phyloP scores from a whole-genome alignment of 2,888 invertebrate genomes.

The Iphiclides podalirius region DNA sequence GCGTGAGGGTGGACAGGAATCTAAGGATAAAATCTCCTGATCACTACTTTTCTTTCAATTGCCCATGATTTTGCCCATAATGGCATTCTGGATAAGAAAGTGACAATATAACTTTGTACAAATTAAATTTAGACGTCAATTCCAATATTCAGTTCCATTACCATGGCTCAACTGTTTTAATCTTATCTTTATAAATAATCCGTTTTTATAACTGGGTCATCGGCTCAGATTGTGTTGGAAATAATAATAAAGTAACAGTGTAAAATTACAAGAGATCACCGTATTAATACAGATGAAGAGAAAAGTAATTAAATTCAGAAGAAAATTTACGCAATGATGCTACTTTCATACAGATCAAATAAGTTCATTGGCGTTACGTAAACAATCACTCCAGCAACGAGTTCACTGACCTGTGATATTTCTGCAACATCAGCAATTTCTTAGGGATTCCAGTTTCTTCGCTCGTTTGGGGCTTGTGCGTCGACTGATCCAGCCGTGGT shows the following conservation, averaged over 20 bases:
- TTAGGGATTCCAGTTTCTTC: constrained; percentile 66
- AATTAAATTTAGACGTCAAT: too few relatives aligned
- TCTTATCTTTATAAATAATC: not conserved
- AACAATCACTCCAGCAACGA: constrained; percentile 33
- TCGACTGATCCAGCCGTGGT: constrained; percentile 66
- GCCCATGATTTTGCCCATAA: too few relatives aligned
- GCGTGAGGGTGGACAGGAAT: constrained; percentile 82
- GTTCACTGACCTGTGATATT: constrained; percentile 81
- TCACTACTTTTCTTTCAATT: constrained; percentile 2
- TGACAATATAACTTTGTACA: too few relatives aligned
- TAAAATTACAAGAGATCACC: too few relatives aligned
- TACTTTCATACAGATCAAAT: not conserved
- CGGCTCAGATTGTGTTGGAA: not conserved
- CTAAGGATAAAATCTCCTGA: constrained; percentile 50
- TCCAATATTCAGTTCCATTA: too few relatives aligned
- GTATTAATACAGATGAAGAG: too few relatives aligned
- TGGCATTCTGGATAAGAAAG: too few relatives aligned
- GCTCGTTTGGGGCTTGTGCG: constrained; percentile 47
- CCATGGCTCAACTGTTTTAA: too few relatives aligned
- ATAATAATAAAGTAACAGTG: too few relatives aligned
- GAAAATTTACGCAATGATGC: not conserved
- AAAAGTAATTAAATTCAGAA: too few relatives aligned
- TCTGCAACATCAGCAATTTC: constrained; percentile 75
- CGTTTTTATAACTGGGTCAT: not conserved
- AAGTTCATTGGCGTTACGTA: constrained; percentile 42